These are phyloP conservation scores for Myiothlypis chrysogaster DNA, from an alignment of 2,797 vertebrate species.

Conservation along the genomic window DNA sequence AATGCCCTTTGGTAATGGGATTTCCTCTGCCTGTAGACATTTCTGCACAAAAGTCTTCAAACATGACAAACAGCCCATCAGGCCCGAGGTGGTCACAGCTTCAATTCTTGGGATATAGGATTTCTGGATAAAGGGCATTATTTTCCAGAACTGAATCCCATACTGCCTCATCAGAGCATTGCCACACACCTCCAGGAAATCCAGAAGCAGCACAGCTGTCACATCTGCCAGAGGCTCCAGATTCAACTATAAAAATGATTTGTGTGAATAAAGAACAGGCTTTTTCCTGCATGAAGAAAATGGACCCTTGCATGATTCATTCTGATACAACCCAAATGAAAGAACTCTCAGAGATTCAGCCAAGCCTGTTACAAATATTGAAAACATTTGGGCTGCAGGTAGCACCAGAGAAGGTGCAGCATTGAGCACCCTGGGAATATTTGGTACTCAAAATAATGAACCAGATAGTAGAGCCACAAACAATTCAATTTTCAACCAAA, in stretches of 20 bases:
- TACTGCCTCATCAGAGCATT: conserved; percentile 89
- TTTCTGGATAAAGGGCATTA: conserved; percentile 84
- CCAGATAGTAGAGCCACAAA: too few relatives aligned
- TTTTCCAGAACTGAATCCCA: conserved; percentile 90
- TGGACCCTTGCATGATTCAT: too few relatives aligned
- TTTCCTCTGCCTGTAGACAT: conserved; percentile 79
- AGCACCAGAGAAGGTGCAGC: too few relatives aligned
- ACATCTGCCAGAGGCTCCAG: conserved; percentile 92
- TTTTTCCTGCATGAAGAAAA: too few relatives aligned
- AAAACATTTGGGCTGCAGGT: too few relatives aligned
- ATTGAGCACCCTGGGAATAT: too few relatives aligned
- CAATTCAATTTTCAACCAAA: too few relatives aligned
- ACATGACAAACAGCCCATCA: conserved; percentile 89
- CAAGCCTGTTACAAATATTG: too few relatives aligned
- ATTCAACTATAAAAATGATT: conserved; percentile 72
- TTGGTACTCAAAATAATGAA: too few relatives aligned
- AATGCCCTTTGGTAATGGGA: conserved; percentile 84
- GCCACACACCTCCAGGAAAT: conserved; percentile 96
- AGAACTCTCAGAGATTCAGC: too few relatives aligned
- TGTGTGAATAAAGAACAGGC: too few relatives aligned
- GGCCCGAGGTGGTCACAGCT: conserved; percentile 80
- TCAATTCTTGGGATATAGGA: conserved; percentile 91
- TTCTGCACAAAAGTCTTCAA: conserved; percentile 89
- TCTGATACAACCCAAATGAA: too few relatives aligned
- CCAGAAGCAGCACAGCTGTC: conserved; percentile 90